Base-by-base conservation (phyloP, 2,888 invertebrate species). In the Uropetala carovei region DNA sequence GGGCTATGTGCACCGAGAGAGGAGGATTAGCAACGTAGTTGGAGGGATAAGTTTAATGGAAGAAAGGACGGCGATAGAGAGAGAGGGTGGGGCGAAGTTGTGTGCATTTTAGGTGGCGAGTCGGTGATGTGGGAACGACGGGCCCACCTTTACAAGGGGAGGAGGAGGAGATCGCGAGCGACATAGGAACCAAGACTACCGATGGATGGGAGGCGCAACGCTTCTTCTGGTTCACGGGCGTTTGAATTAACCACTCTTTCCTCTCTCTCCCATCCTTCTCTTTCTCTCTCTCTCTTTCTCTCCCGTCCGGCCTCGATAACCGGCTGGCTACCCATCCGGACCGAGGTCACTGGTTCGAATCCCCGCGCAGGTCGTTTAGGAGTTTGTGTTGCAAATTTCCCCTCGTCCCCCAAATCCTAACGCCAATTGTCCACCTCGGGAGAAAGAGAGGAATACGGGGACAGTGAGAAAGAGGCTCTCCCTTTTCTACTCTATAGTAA, bases 221-320 rank as follows among this genome's bases (percentile, higher is more conserved):
- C 75, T 75, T 75, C 75, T 75, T 75, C 75, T 75, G 22, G 75
- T 75, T 75, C 68, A 43, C 43, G 43, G 43, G n/a, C 68, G 64
- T n/a, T 16, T 75, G 75, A 75, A 75, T 75, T 75, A 75, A 75
- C 22, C 68, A 68, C 64, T 64, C 68, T 43, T 43, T 22, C 27
- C 75, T 27, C 75, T 9, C 64, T n/a, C n/a, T 14, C 0, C 64
- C 18, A 64, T 27, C 22, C 75, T 27, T 3, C 22, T 75, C 22
- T 22, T 5, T 43, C 16, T 64, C 68, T 43, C 43, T 27, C 27
- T 27, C 75, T 75, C 75, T 27, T 22, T 13, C 64, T n/a, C n/a
- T 14, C 7, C 64, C 18, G n/a, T 22, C n/a, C 75, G 10, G 13
- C 22, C 9, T 22, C 22, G 7, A 75, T 27, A 75, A 75, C 75